Base-by-base conservation (phyloP, 2,113 vertebrate genomes). In the Zosterops hypoxanthus region DNA sequence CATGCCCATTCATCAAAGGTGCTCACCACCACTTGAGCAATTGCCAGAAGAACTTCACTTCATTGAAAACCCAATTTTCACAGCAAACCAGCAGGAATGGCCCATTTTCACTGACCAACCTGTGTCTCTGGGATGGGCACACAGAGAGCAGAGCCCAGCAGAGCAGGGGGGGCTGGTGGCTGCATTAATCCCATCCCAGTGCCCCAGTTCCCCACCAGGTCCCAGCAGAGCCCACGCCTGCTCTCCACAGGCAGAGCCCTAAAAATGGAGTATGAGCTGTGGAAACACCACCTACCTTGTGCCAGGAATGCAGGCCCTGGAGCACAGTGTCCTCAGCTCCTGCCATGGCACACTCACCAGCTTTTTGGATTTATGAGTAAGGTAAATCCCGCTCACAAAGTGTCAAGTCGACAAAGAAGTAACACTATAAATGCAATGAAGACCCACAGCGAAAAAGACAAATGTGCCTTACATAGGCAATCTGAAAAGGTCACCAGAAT, bases 401-500 rank as follows among this genome's bases (percentile, higher is more conserved):
- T 49, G 31, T 6, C 46, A 26, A 28, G 49, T 7, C 0, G 2
- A 59, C 50, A 82, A 50, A 82, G 78, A 69, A 91, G n/a, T 33
- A 64, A 68, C 83, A 76, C 52, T 1, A 42, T 5, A 53, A 92
- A 57, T 26, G 52, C n/a, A 89, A 26, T 1, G 23, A 75, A 61
- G 65, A 60, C 11, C 29, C 41, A 34, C 61, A 12, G 28, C 8
- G 57, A 88, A 92, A 86, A 92, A 87, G 39, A 46, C 28, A 63
- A 89, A 90, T 9, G n/a, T 26, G 17, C 53, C 57, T 87, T 8
- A 44, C 21, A 15, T 1, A 47, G 81, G 52, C 29, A 90, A 71
- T 47, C 65, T 72, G 83, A 56, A 95, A 94, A 91, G 56, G 86
- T 91, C 83, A 84, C 78, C 73, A 39, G 86, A 52, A 89, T 55